Percentiles rank a stretch among this genome's conserved stretches.
phyloP scores from a whole-genome alignment of 2,888 invertebrate genomes.

The Xanthorhoe spadicearia region DNA sequence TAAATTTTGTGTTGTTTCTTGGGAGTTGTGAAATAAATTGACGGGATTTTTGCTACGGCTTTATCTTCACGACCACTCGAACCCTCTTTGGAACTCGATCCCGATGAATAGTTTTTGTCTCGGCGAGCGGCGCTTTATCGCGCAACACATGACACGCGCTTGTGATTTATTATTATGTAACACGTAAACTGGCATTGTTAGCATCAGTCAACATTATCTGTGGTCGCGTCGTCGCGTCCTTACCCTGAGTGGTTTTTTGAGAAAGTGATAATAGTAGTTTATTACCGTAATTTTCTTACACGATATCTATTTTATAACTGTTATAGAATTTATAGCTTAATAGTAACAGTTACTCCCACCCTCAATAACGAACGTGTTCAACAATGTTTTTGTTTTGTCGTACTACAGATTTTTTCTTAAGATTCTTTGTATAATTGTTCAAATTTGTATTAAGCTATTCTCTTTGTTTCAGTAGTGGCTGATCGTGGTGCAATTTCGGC shows the following conservation, averaged over 20 bases:
- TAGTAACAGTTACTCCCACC: background rate
- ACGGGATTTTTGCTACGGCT: slow-evolving; percentile 39
- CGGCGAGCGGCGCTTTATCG: slow-evolving; percentile 41
- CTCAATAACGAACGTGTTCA: background rate
- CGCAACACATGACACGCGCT: slow-evolving; percentile 38
- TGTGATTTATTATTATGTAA: slow-evolving; percentile 45
- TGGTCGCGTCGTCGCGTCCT: slow-evolving; percentile 23
- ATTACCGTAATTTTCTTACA: slow-evolving; percentile 2
- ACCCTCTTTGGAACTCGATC: slow-evolving; percentile 43
- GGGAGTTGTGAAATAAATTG: slow-evolving; percentile 41
- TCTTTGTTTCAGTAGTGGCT: slow-evolving; percentile 63
- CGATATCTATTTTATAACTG: background rate
- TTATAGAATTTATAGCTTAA: background rate
- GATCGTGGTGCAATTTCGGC: slow-evolving; percentile 61
- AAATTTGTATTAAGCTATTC: too few relatives aligned
- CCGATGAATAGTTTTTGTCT: slow-evolving; percentile 48
- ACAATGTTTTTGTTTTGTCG: background rate
- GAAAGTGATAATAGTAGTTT: slow-evolving; percentile 10
- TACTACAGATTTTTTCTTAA: background rate
- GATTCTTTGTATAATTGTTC: background rate
- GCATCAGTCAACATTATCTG: slow-evolving; percentile 34
- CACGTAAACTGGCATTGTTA: slow-evolving; percentile 41
- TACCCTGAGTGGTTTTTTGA: slow-evolving; percentile 30
- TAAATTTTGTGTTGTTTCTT: slow-evolving; percentile 37
- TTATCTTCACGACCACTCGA: slow-evolving; percentile 45